phyloP scores from a whole-genome alignment of 2,113 vertebrate species.

The Cyphomyrus plagiostoma region DNA sequence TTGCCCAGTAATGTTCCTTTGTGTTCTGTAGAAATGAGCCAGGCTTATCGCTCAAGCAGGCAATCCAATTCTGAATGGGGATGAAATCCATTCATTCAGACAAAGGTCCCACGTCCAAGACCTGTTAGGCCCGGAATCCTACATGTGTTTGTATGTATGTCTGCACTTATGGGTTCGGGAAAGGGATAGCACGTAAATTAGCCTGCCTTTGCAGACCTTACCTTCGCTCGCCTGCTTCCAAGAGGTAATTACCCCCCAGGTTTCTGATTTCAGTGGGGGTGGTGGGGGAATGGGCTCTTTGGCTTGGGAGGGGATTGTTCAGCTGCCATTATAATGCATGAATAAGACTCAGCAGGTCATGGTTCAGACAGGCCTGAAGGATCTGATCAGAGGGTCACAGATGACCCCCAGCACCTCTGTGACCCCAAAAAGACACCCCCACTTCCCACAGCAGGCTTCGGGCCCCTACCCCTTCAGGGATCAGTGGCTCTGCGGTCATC shows the following conservation, averaged over 20 bases:
- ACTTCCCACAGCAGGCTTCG: neutral
- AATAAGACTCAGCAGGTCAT: neutral
- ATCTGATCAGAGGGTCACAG: slow-evolving; percentile 12
- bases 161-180: slow-evolving; percentile 1
- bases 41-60: slow-evolving; percentile 18
- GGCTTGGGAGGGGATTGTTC: neutral
- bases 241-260: slow-evolving; percentile 28
- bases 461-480: neutral
- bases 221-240: slow-evolving; percentile 18
- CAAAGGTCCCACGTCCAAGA: neutral
- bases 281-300: too few relatives aligned
- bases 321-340: slow-evolving; percentile 17
- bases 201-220: slow-evolving; percentile 21
- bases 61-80: slow-evolving; percentile 17
- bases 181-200: slow-evolving; percentile 13
- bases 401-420: slow-evolving; percentile 23
- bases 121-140: slow-evolving; percentile 10
- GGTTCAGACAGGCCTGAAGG: neutral
- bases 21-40: neutral
- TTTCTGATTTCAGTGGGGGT: slow-evolving; percentile 24
- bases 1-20: neutral
- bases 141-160: neutral
- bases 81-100: slow-evolving; percentile 4
- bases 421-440: slow-evolving; percentile 8
- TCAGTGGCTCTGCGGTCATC: slow-evolving; percentile 18